phyloP scores from a whole-genome alignment of 2,113 vertebrate species.

The human (Homo sapiens) region GRCh38 chr11:12447001-12447500 shows the following conservation, averaged over 20 bases:
- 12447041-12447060: not conserved
- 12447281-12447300: not conserved
- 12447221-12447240: not conserved
- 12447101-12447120: not conserved
- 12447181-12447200: not conserved
- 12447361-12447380: not conserved
- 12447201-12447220: not conserved
- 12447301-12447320: conserved; percentile 10
- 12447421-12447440: not conserved
- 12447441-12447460: not conserved
- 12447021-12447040: not conserved
- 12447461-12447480: not conserved
- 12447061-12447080: not conserved
- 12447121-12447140: not conserved
- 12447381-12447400: too few relatives aligned
- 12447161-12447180: not conserved
- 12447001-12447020: not conserved
- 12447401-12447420: not conserved
- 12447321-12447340: not conserved
- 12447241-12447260: conserved; percentile 30
- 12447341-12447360: not conserved
- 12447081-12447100: not conserved
- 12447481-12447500: not conserved
- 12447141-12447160: not conserved
- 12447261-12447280: not conserved